Conservation (phyloP, 2,888 invertebrate genomes). For the Dimorphilus gyrociliatus region DNA sequence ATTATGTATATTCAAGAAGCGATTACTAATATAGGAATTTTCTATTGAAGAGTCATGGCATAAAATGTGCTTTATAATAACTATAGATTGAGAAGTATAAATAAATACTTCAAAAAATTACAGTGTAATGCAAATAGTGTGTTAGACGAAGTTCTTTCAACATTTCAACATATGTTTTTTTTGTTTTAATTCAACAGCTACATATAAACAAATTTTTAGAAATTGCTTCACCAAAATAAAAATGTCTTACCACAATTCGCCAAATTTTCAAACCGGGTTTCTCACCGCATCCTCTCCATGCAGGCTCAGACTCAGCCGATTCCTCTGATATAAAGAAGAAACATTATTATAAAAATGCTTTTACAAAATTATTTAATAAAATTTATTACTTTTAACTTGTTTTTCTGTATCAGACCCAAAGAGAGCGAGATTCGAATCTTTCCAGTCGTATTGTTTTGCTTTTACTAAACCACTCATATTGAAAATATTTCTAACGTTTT, state of each 20-base stretch:
- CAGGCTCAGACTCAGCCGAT: conserved; percentile 26
- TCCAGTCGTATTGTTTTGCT: conserved; percentile 37
- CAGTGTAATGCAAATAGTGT: too few species aligned
- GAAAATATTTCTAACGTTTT: too few species aligned
- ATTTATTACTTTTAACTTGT: conserved; percentile 28
- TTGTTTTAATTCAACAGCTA: not conserved
- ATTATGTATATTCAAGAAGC: too few species aligned
- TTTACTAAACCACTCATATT: conserved; percentile 26
- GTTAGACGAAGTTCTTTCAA: too few species aligned
- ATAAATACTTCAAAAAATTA: too few species aligned
- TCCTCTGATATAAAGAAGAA: conserved; percentile 20
- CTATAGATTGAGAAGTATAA: too few species aligned
- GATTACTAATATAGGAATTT: too few species aligned
- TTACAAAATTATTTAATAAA: not conserved
- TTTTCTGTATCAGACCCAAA: conserved; percentile 34
- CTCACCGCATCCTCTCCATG: conserved; percentile 25
- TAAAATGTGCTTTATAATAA: too few species aligned
- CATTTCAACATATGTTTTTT: not conserved
- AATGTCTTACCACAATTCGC: conserved; percentile 33
- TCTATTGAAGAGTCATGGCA: too few species aligned
- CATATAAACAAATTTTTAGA: too few species aligned
- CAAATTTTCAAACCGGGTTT: conserved; percentile 27
- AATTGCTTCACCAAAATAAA: too few species aligned
- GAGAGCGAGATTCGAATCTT: conserved; percentile 32
- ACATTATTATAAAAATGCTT: not conserved